A percentile compares a stretch with the other conserved stretches of the same genome.
Conservation (phyloP, 2,888 invertebrate species). For the Lycophotia porphyrea region DNA sequence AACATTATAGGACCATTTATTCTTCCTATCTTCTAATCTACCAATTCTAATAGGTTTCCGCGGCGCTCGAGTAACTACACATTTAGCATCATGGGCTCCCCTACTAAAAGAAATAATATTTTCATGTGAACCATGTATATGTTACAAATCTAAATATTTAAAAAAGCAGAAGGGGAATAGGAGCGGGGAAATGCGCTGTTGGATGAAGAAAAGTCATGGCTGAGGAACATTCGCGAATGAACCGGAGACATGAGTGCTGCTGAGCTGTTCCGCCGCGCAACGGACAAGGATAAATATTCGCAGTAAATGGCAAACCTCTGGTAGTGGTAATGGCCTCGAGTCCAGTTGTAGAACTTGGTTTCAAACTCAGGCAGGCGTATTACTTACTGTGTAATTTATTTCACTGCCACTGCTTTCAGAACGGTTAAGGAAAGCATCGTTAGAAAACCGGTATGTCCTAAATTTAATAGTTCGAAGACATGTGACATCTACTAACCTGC, state of each 20-base stretch:
- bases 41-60: too few relatives aligned
- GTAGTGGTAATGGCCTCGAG: neutral
- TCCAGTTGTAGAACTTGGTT: neutral
- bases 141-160: too few relatives aligned
- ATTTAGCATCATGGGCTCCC: too few relatives aligned
- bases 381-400: neutral
- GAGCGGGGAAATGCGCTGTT: neutral
- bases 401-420: neutral
- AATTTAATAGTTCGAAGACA: neutral
- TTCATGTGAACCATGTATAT: too few relatives aligned
- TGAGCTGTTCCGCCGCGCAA: neutral
- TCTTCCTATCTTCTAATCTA: too few relatives aligned
- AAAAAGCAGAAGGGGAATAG: neutral
- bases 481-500: neutral
- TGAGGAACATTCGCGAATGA: neutral
- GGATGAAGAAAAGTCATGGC: neutral
- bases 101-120: too few relatives aligned
- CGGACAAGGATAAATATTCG: neutral
- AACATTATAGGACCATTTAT: too few relatives aligned
- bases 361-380: neutral
- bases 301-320: neutral
- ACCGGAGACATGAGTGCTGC: neutral
- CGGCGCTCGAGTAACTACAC: too few relatives aligned
- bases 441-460: neutral
- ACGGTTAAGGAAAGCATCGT: neutral